Conservation (phyloP, 2,797 vertebrate species). For the Gila robusta region DNA sequence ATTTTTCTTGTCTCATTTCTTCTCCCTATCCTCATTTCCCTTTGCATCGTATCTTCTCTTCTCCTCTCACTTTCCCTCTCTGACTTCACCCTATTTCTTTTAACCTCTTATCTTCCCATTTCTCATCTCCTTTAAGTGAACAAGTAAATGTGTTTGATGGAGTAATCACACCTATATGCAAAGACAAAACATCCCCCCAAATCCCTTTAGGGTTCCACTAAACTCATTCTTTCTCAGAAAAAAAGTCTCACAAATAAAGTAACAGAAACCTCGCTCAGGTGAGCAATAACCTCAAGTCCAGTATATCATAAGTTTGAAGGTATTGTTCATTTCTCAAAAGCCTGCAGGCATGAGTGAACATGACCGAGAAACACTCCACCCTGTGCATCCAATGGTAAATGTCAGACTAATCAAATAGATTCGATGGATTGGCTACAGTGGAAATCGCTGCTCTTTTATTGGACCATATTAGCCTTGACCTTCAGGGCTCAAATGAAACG, state of each 20-base stretch:
- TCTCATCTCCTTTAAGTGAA: background rate
- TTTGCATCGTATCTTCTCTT: background rate
- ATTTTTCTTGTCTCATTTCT: slow-evolving; percentile 24
- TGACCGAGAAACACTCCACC: slow-evolving; percentile 43
- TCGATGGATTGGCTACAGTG: slow-evolving; percentile 64
- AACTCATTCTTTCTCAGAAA: background rate
- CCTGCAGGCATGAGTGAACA: slow-evolving; percentile 53
- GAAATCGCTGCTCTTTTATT: slow-evolving; percentile 63
- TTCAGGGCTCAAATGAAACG: slow-evolving; percentile 61
- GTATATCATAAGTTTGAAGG: slow-evolving; percentile 38
- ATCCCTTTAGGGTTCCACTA: background rate
- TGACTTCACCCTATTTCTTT: background rate
- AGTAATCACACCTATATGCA: background rate
- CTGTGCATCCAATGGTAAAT: slow-evolving; percentile 53
- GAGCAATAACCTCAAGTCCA: slow-evolving; percentile 47
- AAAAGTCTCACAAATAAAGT: slow-evolving; percentile 5
- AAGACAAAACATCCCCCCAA: background rate
- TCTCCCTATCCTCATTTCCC: slow-evolving; percentile 17
- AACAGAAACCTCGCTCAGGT: slow-evolving; percentile 41
- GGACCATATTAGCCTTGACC: slow-evolving; percentile 64
- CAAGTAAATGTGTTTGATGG: too few relatives aligned
- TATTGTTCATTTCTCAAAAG: slow-evolving; percentile 43
- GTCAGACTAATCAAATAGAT: slow-evolving; percentile 60
- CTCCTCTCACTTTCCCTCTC: background rate
- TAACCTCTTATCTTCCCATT: background rate